Conservation (phyloP, 1,140 invertebrate genomes). For the Asbolus verrucosus region DNA sequence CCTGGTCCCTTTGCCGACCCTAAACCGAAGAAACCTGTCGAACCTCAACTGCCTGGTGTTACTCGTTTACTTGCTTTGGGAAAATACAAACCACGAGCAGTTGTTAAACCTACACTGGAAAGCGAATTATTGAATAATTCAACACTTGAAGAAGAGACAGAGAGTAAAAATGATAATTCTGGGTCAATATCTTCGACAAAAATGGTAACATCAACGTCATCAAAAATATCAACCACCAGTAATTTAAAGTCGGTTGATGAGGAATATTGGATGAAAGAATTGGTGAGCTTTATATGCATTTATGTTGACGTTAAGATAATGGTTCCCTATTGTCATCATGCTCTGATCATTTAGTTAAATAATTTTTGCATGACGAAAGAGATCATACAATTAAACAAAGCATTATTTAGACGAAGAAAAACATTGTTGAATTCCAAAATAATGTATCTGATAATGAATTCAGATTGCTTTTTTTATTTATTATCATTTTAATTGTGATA, state of each 20-base stretch:
- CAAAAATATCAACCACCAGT: conserved; percentile 10
- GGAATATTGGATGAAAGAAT: conserved; percentile 38
- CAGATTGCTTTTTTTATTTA: no score
- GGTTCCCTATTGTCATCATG: not conserved
- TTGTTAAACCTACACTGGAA: not conserved
- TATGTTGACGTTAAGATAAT: conserved; percentile 6
- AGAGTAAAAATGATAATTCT: conserved; percentile 9
- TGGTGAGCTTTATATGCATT: no score
- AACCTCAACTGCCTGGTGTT: conserved; percentile 22
- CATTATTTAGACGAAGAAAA: no score
- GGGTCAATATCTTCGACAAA: not conserved
- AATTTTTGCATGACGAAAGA: no score
- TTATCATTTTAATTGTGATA: no score
- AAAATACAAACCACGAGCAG: conserved; percentile 17
- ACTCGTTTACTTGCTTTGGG: conserved; percentile 24
- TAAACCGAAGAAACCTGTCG: conserved; percentile 16
- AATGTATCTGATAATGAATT: no score
- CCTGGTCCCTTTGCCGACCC: conserved; percentile 38
- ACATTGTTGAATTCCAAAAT: no score
- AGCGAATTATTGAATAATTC: not conserved
- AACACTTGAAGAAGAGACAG: conserved; percentile 6
- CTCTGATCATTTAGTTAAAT: no score
- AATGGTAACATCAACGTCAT: not conserved
- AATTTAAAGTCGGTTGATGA: conserved; percentile 33
- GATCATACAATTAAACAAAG: no score